These are phyloP conservation scores for Gobio occitaniae DNA, from an alignment of 2,797 vertebrate species.

Conservation along the genomic window DNA sequence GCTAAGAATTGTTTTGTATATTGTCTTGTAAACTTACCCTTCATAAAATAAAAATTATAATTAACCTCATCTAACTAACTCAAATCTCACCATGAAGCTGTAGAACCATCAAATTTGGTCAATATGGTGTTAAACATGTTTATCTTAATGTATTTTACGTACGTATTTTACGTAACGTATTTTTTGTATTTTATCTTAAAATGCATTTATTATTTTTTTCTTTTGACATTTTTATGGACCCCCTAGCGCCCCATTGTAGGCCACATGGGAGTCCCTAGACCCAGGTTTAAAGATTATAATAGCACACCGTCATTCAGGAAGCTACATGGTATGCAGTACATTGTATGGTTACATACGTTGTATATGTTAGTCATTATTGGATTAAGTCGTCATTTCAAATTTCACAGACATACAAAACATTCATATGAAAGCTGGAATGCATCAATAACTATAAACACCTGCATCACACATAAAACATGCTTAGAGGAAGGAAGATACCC, in stretches of 20 bases:
- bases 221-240: no score
- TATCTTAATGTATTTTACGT: background rate
- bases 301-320: background rate
- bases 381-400: background rate
- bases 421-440: background rate
- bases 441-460: constrained; percentile 1
- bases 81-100: background rate
- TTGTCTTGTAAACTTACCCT: no score
- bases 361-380: background rate
- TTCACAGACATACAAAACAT: background rate
- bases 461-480: constrained; percentile 3
- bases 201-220: no score
- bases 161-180: no score
- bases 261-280: background rate
- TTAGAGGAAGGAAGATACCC: constrained; percentile 46
- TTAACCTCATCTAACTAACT: background rate
- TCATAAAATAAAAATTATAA: background rate
- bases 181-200: no score
- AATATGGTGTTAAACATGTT: background rate
- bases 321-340: background rate
- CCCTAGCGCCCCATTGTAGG: no score
- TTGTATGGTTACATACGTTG: background rate
- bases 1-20: no score
- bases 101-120: background rate
- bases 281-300: background rate